Conservation (phyloP, 2,888 invertebrate genomes). For the Phalangium opilio region DNA sequence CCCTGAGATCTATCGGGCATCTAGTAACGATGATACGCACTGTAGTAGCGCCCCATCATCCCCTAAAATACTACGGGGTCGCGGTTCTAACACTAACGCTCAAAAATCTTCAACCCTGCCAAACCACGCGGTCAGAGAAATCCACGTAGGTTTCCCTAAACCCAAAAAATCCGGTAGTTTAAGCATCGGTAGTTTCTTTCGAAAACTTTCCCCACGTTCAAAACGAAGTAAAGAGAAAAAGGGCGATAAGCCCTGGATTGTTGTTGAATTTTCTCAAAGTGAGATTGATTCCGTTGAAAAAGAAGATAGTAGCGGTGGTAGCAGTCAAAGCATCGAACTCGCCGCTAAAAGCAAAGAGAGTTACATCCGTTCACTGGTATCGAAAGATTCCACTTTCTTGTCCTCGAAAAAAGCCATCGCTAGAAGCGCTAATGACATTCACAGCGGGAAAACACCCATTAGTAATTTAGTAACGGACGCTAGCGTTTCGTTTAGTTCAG, state of each 20-base stretch:
- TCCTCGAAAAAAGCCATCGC: too few species aligned
- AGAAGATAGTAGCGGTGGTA: constrained; percentile 9
- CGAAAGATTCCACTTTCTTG: too few species aligned
- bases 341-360: constrained; percentile 12
- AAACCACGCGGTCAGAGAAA: background rate
- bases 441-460: too few species aligned
- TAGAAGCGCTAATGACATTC: too few species aligned
- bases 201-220: background rate
- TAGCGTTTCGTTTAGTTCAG: too few species aligned
- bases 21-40: background rate
- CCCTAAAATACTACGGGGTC: background rate
- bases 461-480: too few species aligned
- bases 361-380: background rate
- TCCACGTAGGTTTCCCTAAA: background rate
- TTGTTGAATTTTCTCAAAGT: constrained; percentile 19
- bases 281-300: constrained; percentile 11
- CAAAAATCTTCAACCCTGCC: background rate
- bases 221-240: background rate
- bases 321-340: constrained; percentile 17
- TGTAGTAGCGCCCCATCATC: background rate
- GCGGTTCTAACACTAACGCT: background rate
- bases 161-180: background rate
- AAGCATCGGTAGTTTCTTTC: background rate
- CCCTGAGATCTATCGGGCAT: background rate
- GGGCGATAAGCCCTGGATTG: constrained; percentile 20